Conservation (phyloP, 2,113 vertebrate species). For the Carassius auratus region DNA sequence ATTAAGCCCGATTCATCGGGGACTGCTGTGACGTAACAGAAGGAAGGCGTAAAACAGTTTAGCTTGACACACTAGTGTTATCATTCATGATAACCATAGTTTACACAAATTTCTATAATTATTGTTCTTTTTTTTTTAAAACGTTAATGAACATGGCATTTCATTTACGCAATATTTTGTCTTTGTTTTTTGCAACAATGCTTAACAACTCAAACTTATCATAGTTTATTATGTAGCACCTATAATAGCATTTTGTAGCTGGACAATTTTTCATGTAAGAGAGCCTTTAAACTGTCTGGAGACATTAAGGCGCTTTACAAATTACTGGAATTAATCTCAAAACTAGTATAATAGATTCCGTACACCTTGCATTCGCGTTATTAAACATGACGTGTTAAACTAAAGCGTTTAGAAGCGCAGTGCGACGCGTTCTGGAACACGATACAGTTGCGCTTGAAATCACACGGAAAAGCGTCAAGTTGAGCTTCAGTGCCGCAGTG, state of each 20-base stretch:
- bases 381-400: not conserved
- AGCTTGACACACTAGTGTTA: not conserved
- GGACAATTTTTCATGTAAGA: not conserved
- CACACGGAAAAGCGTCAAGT: not conserved
- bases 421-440: not conserved
- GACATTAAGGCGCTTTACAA: not conserved
- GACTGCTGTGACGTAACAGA: not conserved
- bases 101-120: not conserved
- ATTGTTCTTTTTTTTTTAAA: not conserved
- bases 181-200: not conserved
- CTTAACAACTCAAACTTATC: not conserved
- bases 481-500: not conserved
- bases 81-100: not conserved
- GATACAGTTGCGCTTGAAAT: not conserved
- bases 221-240: not conserved
- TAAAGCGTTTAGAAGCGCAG: conserved; percentile 7
- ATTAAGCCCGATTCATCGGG: no score
- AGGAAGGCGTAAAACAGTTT: not conserved
- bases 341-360: not conserved
- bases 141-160: not conserved
- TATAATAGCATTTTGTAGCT: not conserved
- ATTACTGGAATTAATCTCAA: no score
- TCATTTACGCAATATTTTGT: not conserved
- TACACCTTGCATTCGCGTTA: not conserved
- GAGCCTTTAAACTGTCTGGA: not conserved